A percentile compares a stretch with the other conserved stretches of the same genome.
phyloP scores from a whole-genome alignment of 2,888 invertebrate species.

The Trissoscelio sp. region DNA sequence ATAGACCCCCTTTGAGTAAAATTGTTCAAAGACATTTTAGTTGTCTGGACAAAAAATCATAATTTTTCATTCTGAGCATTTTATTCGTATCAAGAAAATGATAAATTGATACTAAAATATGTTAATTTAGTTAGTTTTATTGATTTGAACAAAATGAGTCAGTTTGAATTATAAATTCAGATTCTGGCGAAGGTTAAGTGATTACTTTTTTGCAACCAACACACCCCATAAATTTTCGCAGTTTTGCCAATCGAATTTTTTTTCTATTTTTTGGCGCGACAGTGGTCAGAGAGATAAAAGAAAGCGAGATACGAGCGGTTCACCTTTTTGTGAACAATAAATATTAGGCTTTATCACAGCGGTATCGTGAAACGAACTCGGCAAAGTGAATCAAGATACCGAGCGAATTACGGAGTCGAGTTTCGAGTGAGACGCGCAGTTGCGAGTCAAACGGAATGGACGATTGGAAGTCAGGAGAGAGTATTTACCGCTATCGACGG shows the following conservation, averaged over 20 bases:
- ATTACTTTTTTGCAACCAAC: too few species aligned
- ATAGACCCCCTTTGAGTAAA: too few species aligned
- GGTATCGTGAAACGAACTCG: background rate
- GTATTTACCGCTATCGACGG: slow-evolving; percentile 31
- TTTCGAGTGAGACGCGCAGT: slow-evolving; percentile 16
- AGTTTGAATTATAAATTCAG: too few species aligned
- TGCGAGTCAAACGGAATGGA: slow-evolving; percentile 53
- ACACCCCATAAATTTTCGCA: slow-evolving; percentile 22
- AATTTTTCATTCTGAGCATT: too few species aligned
- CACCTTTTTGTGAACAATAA: slow-evolving; percentile 31
- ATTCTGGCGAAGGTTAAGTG: too few species aligned
- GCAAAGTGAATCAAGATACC: slow-evolving; percentile 35
- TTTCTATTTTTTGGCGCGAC: slow-evolving; percentile 4
- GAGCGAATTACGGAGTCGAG: slow-evolving; percentile 16
- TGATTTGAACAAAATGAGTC: too few species aligned
- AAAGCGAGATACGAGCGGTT: background rate
- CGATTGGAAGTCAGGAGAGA: slow-evolving; percentile 29
- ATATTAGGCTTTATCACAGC: slow-evolving; percentile 37
- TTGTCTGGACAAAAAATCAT: too few species aligned
- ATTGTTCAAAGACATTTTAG: too few species aligned
- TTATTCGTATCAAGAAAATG: too few species aligned
- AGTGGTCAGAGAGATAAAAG: slow-evolving; percentile 3
- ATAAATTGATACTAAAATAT: too few species aligned
- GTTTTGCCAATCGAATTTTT: slow-evolving; percentile 30
- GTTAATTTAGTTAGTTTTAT: too few species aligned